Evolutionary conservation across 2,113 vertebrate genomes (phyloP), one percentile per base, ranked within the genome.

Genomic region (Morone saxatilis): DNA sequence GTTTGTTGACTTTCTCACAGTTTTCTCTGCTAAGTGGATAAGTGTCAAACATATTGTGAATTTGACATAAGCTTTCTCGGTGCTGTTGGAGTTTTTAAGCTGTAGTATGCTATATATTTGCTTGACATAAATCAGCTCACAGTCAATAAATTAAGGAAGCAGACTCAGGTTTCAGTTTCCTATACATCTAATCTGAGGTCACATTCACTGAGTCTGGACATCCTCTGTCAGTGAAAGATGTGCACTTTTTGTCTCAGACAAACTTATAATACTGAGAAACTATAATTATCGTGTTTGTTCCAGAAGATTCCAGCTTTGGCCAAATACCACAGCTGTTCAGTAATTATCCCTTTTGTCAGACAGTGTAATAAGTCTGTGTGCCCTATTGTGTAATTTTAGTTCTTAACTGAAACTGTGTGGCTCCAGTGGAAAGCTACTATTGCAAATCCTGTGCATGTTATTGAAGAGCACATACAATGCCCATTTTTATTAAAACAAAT

Each of bases 321-420:
- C 68, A 71, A 80, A 67, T 45, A 54, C 3, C 59, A 20, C 76
- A 78, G 71, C 81, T 86, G 84, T 84, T 85, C 67, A 83, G 61
- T 86, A 75, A 86, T 80, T 81, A 76, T 36, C 38, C 43, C 45
- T 31, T 70, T 61, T 86, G 57, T 76, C 40, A 69, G 41, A 12
- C 69, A 61, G 45, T 63, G 7, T 54, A 59, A 77, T 66, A 22
- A 16, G 40, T 45, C 82, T 40, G 59, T 67, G 31, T 54, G 6
- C 22, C 17, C 60, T 76, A 11, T 62, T 74, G 47, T 78, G 73
- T 75, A 56, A 80, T 80, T 65, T 31, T 20, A 76, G 66, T 53
- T 51, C 68, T 54, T 74, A 62, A 56, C 45, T 75, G 69, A 48
- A 59, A 4, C 36, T n/a, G 20, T 51, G 31, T 17, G n/a, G 38